Conservation (phyloP, 1,140 invertebrate species). For the Glomeris maerens region DNA sequence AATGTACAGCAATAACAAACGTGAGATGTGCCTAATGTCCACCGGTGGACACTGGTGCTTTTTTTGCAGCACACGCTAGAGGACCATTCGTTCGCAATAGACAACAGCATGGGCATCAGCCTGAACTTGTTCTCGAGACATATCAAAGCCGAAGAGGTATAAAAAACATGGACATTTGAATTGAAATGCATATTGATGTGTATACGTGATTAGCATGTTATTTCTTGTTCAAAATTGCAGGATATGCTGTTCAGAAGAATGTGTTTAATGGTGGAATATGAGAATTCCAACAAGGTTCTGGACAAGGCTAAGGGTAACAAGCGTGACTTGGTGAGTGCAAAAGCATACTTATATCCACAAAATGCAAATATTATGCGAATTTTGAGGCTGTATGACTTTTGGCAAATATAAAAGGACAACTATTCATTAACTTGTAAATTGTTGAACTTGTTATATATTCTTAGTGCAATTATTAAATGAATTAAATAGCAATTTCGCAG, state of each 20-base stretch:
- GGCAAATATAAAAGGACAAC: too few relatives aligned
- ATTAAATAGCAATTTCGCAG: too few relatives aligned
- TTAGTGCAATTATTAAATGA: too few relatives aligned
- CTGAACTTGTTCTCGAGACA: conserved; percentile 30
- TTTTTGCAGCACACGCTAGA: conserved; percentile 29
- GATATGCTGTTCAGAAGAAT: conserved; percentile 34
- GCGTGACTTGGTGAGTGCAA: conserved; percentile 29
- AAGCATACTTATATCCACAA: not conserved
- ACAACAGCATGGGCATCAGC: conserved; percentile 30
- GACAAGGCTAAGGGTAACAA: conserved; percentile 34
- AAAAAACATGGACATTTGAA: too few relatives aligned
- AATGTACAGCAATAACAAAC: too few relatives aligned
- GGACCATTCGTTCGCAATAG: conserved; percentile 28
- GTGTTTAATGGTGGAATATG: conserved; percentile 32
- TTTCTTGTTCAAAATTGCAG: conserved; percentile 25
- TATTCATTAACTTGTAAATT: too few relatives aligned
- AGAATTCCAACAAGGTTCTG: conserved; percentile 31
- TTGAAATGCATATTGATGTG: conserved; percentile 2
- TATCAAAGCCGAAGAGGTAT: conserved; percentile 30
- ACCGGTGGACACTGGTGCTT: too few relatives aligned
- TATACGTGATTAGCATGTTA: too few relatives aligned
- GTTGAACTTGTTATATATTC: too few relatives aligned
- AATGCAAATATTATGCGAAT: too few relatives aligned
- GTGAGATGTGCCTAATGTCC: too few relatives aligned
- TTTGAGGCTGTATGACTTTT: not conserved